These are phyloP conservation scores for Phodopus roborovskii DNA, from an alignment of 2,113 vertebrate species.

Conservation along the genomic window DNA sequence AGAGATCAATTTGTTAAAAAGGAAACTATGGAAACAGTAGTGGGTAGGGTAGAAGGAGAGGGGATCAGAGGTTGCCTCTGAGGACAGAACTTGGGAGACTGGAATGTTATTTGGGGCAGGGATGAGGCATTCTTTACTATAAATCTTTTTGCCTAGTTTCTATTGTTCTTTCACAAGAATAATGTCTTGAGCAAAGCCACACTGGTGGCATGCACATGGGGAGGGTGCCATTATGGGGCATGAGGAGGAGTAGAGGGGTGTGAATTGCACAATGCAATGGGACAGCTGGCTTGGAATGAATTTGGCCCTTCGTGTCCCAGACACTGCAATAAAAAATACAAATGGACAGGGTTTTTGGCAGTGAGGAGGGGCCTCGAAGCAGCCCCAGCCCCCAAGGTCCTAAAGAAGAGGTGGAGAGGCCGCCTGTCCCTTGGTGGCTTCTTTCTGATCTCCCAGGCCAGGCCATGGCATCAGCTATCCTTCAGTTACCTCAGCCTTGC, in stretches of 20 bases:
- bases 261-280: neutral
- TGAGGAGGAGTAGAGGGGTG: neutral
- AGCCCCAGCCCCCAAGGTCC: neutral
- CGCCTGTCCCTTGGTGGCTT: neutral
- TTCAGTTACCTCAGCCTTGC: neutral
- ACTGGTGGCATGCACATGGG: neutral
- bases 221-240: neutral
- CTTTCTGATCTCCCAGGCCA: neutral
- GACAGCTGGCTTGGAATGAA: neutral
- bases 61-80: neutral
- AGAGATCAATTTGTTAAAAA: neutral
- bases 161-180: neutral
- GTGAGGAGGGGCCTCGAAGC: neutral
- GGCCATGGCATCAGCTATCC: neutral
- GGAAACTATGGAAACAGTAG: neutral
- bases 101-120: no score
- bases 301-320: neutral
- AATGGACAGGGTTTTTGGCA: neutral
- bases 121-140: neutral
- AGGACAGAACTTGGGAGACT: neutral
- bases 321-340: neutral
- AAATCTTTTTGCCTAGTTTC: neutral
- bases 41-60: neutral
- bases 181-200: neutral
- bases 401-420: neutral